Conservation (phyloP, 2,113 vertebrate genomes). For the Crotophaga sulcirostris region DNA sequence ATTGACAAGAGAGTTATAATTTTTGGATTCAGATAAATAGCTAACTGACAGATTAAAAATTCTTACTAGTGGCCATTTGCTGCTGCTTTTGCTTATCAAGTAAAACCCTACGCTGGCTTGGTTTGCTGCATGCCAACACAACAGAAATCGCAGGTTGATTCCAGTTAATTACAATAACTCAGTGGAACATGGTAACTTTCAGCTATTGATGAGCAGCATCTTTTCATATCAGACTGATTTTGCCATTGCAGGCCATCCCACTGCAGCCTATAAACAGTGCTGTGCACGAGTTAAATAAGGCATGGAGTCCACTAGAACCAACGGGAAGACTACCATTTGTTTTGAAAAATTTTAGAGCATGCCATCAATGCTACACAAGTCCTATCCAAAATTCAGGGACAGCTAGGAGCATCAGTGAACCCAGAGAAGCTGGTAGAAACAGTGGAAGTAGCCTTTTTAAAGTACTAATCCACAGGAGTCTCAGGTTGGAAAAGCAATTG, state of each 20-base stretch:
- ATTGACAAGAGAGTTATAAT: not conserved
- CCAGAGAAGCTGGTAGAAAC: not conserved
- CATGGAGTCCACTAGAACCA: fast-evolving
- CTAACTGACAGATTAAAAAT: not conserved
- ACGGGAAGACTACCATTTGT: not conserved
- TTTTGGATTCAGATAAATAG: too few species aligned
- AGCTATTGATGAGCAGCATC: not conserved
- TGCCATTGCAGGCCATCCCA: not conserved
- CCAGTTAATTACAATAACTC: not conserved
- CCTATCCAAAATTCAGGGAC: not conserved
- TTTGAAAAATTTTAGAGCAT: not conserved
- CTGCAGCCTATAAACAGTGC: not conserved
- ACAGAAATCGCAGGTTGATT: too few species aligned
- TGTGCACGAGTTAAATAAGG: not conserved
- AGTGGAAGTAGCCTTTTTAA: not conserved
- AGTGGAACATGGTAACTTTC: not conserved
- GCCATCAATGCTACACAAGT: not conserved
- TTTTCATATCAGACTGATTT: not conserved
- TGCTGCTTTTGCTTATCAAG: not conserved
- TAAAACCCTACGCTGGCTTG: not conserved
- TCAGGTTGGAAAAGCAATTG: not conserved
- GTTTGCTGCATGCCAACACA: not conserved
- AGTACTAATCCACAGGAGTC: not conserved
- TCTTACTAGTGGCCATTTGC: not conserved
- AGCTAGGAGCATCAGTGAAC: not conserved